A percentile compares a stretch with the other conserved stretches of the same genome.
These are phyloP conservation scores for Astreopora myriophthalma DNA, from an alignment of 64 coral and sea anemone genomes.

Conservation along the genomic window DNA sequence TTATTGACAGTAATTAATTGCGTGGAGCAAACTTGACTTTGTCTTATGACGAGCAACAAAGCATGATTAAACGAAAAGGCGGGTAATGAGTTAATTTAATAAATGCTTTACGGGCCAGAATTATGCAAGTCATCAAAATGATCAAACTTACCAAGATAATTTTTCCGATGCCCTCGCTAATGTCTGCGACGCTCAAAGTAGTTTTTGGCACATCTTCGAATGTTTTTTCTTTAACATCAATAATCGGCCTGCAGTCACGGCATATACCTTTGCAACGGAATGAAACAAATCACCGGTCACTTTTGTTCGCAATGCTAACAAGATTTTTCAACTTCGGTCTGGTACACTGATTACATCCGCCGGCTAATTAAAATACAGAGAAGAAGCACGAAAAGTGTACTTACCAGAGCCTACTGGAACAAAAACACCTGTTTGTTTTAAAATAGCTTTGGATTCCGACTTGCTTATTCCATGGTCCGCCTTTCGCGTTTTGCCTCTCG, in stretches of 20 bases:
- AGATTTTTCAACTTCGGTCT: too few species aligned
- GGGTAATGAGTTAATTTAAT: too few species aligned
- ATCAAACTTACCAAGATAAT: constrained; percentile 35
- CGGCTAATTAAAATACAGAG: too few species aligned
- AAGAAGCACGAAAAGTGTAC: constrained; percentile 41
- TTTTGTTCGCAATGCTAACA: neutral
- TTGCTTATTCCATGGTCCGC: constrained; percentile 37
- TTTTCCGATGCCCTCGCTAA: neutral
- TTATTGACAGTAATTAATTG: too few species aligned
- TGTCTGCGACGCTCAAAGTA: neutral
- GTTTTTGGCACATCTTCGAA: neutral
- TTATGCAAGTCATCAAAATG: neutral
- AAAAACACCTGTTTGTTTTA: constrained; percentile 36
- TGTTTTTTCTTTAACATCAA: neutral
- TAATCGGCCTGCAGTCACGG: constrained; percentile 22
- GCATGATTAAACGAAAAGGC: too few species aligned
- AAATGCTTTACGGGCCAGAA: too few species aligned
- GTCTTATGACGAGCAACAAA: too few species aligned
- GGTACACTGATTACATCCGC: too few species aligned
- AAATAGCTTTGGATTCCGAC: constrained; percentile 52
- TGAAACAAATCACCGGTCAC: neutral
- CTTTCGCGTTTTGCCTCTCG: constrained; percentile 27
- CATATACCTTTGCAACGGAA: constrained; percentile 18
- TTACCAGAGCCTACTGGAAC: constrained; percentile 63
- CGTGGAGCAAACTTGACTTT: too few species aligned